Percentiles rank a stretch among this genome's conserved stretches.
Conservation (phyloP, 2,797 vertebrate species). For the Crax fasciolata region DNA sequence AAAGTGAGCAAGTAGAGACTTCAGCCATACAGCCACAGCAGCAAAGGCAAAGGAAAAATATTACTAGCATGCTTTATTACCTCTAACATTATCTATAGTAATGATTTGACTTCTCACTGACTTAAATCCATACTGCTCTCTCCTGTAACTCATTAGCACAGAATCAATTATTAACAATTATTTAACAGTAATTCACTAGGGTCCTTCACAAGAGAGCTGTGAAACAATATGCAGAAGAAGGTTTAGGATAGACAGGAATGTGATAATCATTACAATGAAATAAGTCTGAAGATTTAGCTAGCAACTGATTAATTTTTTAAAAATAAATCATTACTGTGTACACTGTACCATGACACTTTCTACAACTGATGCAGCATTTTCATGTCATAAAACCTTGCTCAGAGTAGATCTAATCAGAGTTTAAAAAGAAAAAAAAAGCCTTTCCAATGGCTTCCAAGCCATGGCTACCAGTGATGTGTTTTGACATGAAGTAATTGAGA, state of each 20-base stretch:
- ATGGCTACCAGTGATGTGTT: not conserved
- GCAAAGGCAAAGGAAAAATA: not conserved
- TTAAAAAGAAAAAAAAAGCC: not conserved
- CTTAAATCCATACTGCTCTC: not conserved
- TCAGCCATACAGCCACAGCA: not conserved
- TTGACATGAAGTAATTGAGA: not conserved
- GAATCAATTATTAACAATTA: not conserved
- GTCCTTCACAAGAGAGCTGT: not conserved
- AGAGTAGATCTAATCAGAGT: constrained; percentile 2
- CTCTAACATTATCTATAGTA: not conserved
- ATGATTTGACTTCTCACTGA: not conserved
- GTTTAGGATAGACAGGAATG: not conserved
- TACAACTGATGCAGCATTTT: not conserved
- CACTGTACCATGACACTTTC: not conserved
- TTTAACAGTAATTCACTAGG: not conserved
- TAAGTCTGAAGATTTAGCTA: not conserved
- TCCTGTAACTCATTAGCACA: constrained; percentile 14
- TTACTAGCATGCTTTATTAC: not conserved
- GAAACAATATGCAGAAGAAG: not conserved
- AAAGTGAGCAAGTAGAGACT: not conserved
- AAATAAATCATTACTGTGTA: not conserved
- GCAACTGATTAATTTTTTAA: not conserved
- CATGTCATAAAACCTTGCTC: not conserved
- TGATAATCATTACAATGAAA: not conserved
- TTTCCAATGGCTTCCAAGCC: not conserved